These are phyloP conservation scores for Amiota communis DNA, from an alignment of 2,888 invertebrate species.

Conservation along the genomic window DNA sequence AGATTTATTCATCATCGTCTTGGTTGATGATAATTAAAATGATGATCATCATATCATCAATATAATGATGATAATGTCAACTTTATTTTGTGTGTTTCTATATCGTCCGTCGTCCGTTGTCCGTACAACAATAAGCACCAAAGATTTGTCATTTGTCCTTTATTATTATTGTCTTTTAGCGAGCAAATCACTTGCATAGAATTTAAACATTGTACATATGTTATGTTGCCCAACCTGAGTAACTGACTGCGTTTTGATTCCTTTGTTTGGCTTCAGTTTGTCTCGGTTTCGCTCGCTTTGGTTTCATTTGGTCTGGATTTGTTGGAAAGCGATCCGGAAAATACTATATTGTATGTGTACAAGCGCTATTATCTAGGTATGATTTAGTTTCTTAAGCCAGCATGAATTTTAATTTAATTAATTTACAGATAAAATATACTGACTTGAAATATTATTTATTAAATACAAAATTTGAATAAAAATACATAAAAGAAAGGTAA, in stretches of 20 bases:
- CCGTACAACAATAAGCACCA: background rate
- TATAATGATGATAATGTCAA: background rate
- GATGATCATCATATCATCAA: background rate
- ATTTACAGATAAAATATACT: background rate
- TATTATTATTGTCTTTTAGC: background rate
- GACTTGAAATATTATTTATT: background rate
- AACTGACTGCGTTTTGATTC: no score
- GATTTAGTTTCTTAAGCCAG: constrained; percentile 28
- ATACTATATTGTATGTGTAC: no score
- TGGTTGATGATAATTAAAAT: no score
- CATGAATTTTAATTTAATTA: constrained; percentile 59
- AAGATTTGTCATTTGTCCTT: no score
- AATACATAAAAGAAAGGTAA: background rate
- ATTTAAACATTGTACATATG: no score
- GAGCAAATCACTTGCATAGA: background rate
- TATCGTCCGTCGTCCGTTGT: background rate
- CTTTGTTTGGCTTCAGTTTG: background rate
- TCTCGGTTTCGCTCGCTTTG: constrained; percentile 38
- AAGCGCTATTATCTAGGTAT: no score
- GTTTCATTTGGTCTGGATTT: constrained; percentile 40
- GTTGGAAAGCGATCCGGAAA: constrained; percentile 26
- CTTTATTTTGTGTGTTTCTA: constrained; percentile 13
- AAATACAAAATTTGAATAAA: background rate
- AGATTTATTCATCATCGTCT: background rate
- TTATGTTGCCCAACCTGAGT: background rate